These are phyloP conservation scores for Podarcis muralis DNA, from an alignment of 2,113 vertebrate species.

Conservation along the genomic window DNA sequence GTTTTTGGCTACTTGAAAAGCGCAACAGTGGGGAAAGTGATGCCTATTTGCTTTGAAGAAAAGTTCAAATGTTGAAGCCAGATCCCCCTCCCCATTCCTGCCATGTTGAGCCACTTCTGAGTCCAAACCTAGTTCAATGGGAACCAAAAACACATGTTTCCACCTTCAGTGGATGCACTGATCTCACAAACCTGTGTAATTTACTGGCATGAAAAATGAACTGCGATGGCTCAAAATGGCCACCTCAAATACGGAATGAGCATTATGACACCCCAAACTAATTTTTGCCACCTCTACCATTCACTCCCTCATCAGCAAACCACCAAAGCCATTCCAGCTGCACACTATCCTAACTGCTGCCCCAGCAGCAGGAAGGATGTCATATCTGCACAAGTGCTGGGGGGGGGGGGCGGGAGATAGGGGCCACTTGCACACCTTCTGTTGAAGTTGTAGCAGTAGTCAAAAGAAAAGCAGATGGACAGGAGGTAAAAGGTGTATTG, in stretches of 20 bases:
- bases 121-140: not conserved
- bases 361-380: not conserved
- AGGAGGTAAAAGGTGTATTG: not conserved
- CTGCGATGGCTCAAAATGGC: too few relatives aligned
- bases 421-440: not conserved
- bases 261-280: not conserved
- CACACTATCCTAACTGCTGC: not conserved
- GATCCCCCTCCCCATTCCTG: not conserved
- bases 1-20: not conserved
- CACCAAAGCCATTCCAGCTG: too few relatives aligned
- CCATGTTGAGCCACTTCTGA: not conserved
- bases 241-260: not conserved
- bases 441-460: not conserved
- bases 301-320: too few relatives aligned
- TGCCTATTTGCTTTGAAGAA: not conserved
- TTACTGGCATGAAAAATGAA: not conserved
- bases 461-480: not conserved
- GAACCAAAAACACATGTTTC: not conserved
- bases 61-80: not conserved
- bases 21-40: not conserved
- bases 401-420: rapidly evolving
- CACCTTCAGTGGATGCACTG: not conserved
- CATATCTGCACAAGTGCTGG: not conserved
- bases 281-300: not conserved
- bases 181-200: not conserved